These are phyloP conservation scores for Gymnodraco acuticeps DNA, from an alignment of 2,797 vertebrate species.

Conservation along the genomic window DNA sequence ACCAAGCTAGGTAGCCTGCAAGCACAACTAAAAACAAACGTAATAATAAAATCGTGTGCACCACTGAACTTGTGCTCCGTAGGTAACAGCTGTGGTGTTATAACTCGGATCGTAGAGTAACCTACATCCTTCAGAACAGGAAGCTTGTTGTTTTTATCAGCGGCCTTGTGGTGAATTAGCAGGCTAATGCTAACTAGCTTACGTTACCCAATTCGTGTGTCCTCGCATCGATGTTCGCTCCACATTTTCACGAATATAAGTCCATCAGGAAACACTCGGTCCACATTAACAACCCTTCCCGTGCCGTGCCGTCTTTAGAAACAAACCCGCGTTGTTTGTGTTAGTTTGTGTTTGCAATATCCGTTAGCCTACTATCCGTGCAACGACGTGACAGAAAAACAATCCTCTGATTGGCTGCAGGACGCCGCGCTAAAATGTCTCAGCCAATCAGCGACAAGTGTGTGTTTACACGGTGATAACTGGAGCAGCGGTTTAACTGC, in stretches of 20 bases:
- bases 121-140: constrained; percentile 66
- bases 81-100: neutral
- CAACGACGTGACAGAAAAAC: constrained; percentile 80
- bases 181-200: constrained; percentile 71
- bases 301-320: neutral
- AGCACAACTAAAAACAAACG: constrained; percentile 36
- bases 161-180: constrained; percentile 72
- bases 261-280: neutral
- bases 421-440: constrained; percentile 82
- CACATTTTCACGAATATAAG: constrained; percentile 35
- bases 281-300: neutral
- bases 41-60: neutral
- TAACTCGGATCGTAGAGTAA: neutral
- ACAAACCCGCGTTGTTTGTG: constrained; percentile 41
- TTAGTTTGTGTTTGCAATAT: constrained; percentile 78
- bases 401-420: constrained; percentile 82
- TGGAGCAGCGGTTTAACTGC: constrained; percentile 27
- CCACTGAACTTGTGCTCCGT: neutral
- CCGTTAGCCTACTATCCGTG: constrained; percentile 79
- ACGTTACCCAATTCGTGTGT: constrained; percentile 52
- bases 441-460: constrained; percentile 75
- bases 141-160: constrained; percentile 61
- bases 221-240: constrained; percentile 24
- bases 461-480: constrained; percentile 62
- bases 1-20: constrained; percentile 58